Evolutionary conservation across 2,113 vertebrate species (phyloP).

Genomic region (Lophotis ruficrista): DNA sequence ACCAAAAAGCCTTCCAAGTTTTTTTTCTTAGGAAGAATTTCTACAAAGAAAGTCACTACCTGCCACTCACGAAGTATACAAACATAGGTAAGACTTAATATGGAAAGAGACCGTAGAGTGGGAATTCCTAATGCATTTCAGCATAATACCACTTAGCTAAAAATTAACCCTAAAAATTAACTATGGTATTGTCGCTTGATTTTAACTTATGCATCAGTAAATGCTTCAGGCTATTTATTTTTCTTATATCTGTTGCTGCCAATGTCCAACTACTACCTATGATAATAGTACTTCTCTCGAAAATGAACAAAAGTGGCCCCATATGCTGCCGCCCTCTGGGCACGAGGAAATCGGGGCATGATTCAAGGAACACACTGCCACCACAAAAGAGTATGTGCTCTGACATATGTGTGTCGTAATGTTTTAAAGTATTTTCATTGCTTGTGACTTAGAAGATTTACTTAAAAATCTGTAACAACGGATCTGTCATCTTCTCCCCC

Average conservation of each 20-base stretch:
- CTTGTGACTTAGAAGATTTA: neutral
- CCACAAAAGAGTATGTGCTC: neutral
- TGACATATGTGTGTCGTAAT: neutral
- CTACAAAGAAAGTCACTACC: neutral
- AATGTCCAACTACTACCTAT: neutral
- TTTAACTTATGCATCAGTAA: neutral
- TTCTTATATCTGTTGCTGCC: neutral
- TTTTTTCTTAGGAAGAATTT: neutral
- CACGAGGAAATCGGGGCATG: neutral
- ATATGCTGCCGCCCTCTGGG: neutral
- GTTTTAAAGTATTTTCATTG: neutral
- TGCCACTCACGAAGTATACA: neutral
- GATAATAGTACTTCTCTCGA: neutral
- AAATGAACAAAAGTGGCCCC: neutral
- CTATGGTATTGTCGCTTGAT: neutral
- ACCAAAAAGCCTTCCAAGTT: neutral
- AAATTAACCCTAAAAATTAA: neutral
- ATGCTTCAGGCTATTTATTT: neutral
- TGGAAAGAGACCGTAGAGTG: neutral
- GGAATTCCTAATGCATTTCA: neutral
- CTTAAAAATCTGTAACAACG: neutral
- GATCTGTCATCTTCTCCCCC: neutral
- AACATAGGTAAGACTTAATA: neutral
- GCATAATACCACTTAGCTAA: neutral
- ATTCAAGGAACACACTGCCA: neutral